phyloP scores from a whole-genome alignment of 2,113 vertebrate genomes.

The Microtus ochrogaster region DNA sequence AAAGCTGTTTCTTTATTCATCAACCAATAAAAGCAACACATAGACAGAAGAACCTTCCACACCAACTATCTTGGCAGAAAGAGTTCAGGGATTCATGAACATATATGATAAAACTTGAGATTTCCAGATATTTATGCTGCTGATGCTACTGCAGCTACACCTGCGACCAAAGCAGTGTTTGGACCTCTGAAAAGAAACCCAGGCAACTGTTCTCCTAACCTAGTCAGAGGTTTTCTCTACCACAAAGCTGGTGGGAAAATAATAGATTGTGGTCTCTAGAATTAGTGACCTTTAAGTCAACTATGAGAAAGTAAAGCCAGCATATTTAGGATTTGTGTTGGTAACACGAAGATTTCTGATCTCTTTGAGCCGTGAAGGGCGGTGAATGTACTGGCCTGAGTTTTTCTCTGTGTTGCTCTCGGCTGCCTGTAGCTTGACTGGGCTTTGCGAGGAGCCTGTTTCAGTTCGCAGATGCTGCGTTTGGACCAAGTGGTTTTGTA shows the following conservation, averaged over 20 bases:
- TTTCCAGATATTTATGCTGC: not conserved
- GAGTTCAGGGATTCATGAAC: not conserved
- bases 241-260: not conserved
- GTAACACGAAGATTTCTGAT: not conserved
- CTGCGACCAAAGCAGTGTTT: not conserved
- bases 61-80: not conserved
- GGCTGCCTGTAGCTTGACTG: not conserved
- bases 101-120: not conserved
- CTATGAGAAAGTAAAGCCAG: not conserved
- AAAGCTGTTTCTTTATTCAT: no score
- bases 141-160: not conserved
- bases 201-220: not conserved
- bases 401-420: not conserved
- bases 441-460: not conserved
- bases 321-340: not conserved
- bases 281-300: not conserved
- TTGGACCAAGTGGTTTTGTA: rapidly evolving
- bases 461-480: rapidly evolving
- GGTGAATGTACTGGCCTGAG: not conserved
- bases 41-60: no score
- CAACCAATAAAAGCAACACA: no score
- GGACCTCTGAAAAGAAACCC: not conserved
- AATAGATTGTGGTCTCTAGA: not conserved
- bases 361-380: not conserved
- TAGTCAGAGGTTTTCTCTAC: not conserved